Conservation (phyloP, 1,140 invertebrate genomes). For the Aleiodes sp. region DNA sequence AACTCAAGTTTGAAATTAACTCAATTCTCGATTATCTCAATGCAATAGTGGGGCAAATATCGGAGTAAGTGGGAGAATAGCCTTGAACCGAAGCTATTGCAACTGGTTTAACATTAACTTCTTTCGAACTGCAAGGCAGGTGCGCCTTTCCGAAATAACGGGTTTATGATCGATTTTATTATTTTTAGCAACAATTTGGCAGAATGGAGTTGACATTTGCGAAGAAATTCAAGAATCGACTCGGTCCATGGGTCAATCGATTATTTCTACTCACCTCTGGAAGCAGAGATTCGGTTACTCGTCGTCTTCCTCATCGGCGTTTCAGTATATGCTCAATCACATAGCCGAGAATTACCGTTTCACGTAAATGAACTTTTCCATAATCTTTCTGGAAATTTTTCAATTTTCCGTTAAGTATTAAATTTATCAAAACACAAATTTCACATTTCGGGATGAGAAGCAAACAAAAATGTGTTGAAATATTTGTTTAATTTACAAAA, state of each 20-base stretch:
- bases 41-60: too few relatives aligned
- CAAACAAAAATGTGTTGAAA: too few relatives aligned
- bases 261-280: slow-evolving; percentile 60
- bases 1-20: too few relatives aligned
- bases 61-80: too few relatives aligned
- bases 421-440: too few relatives aligned
- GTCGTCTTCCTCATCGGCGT: slow-evolving; percentile 51
- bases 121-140: too few relatives aligned
- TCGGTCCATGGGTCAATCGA: slow-evolving; percentile 47
- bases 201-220: slow-evolving; percentile 57
- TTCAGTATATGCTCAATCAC: slow-evolving; percentile 62
- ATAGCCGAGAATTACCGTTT: slow-evolving; percentile 62
- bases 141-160: neutral
- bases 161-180: neutral
- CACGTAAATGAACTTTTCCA: slow-evolving; percentile 37
- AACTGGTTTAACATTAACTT: too few relatives aligned
- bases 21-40: too few relatives aligned
- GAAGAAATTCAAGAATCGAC: slow-evolving; percentile 63
- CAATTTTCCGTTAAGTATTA: too few relatives aligned
- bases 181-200: slow-evolving; percentile 64
- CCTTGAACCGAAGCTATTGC: too few relatives aligned
- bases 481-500: too few relatives aligned
- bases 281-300: slow-evolving; percentile 57
- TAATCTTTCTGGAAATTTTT: too few relatives aligned
- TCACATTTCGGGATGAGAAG: neutral